Base-by-base conservation (phyloP, 2,888 invertebrate genomes). In the Andrena bucephala region DNA sequence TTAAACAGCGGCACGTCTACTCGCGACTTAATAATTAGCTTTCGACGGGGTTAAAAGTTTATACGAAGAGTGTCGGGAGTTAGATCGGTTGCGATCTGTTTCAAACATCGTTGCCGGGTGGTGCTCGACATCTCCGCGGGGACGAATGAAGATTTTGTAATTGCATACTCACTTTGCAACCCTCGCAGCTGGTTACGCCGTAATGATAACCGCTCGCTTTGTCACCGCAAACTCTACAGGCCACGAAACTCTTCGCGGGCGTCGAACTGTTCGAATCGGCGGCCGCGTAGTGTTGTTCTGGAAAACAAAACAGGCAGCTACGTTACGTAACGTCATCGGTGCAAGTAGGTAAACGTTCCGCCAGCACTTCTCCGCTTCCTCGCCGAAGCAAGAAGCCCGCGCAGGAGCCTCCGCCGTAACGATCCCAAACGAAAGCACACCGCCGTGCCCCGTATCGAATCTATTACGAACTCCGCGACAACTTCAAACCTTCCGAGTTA, bases 161-260 rank as follows among this genome's bases (percentile, higher is more conserved):
- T 59, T n/a, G 5, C 20, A 67, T 81, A 92, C 94, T 94, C 95
- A 99, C 99, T 97, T 99, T 99, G 95, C 99, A 99, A 89, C 99
- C 99, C 95, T 99, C 99, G 95, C 99, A 99, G 87, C 98, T 98
- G 85, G 99, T 99, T 89, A 99, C 99, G 72, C 99, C 99, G 96
- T 99, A 99, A 95, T 99, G 99, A 94, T 99, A 99, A 68, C 98
- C 98, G 33, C 98, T 98, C 48, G 98, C 98, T 93, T 98, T 98
- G 94, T 99, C 99, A 62, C 99, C 99, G 95, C 99, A 99, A 89
- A 99, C 99, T 94, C 98, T 98, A 95, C 99, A 99, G 78, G 98
- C 97, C 88, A 98, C 97, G 93, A 98, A 98, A 75, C 97, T 96
- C 94, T 98, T 98, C 84, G 97, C 96, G 87, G 97, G 96, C 86